Percentiles rank a stretch among this genome's conserved stretches.
Conservation (phyloP, 2,113 vertebrate genomes). For the Willisornis vidua region DNA sequence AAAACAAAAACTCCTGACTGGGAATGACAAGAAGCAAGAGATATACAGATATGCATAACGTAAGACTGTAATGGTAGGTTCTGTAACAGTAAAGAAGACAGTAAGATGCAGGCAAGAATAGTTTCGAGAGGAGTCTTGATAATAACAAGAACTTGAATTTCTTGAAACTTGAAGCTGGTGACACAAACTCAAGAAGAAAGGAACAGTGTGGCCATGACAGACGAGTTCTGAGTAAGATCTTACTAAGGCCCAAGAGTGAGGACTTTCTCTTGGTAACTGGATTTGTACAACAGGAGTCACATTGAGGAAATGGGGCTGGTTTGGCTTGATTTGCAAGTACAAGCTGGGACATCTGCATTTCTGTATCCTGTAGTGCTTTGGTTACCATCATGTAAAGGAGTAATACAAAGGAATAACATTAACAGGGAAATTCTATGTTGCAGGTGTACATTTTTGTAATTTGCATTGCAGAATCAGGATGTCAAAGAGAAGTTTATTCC, state of each 20-base stretch:
- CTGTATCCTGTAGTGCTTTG: not conserved
- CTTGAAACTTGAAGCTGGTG: not conserved
- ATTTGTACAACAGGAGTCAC: not conserved
- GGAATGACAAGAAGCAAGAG: not conserved
- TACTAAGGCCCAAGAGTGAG: not conserved
- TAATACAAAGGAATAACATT: not conserved
- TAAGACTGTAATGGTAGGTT: not conserved
- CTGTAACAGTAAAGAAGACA: not conserved
- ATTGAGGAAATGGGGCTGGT: not conserved
- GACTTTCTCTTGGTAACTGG: not conserved
- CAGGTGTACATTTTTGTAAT: not conserved
- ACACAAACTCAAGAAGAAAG: not conserved
- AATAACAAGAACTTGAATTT: not conserved
- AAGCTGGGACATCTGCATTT: not conserved
- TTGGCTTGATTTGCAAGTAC: not conserved
- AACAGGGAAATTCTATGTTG: not conserved
- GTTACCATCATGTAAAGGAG: not conserved
- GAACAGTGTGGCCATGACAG: not conserved
- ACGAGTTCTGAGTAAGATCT: not conserved
- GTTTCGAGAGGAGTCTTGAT: not conserved
- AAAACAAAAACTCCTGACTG: not conserved
- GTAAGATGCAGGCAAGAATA: not conserved
- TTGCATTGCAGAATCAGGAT: conserved; percentile 14
- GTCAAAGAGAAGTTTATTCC: not conserved
- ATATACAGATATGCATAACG: not conserved